Conservation (phyloP, 2,113 vertebrate species). For the Larimichthys polyactis region DNA sequence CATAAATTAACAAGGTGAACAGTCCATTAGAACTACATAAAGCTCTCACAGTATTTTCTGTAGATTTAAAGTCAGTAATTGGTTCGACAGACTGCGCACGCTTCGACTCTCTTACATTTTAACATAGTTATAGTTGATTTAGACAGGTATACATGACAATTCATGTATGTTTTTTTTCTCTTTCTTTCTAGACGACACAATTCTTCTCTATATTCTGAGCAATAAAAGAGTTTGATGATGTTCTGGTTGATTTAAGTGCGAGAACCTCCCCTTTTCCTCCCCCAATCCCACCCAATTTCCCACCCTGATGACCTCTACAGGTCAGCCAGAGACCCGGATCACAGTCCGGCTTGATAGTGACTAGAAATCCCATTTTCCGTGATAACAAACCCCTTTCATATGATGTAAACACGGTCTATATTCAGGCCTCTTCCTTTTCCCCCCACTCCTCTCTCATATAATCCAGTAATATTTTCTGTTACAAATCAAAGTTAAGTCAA, state of each 20-base stretch:
- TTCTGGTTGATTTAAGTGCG: constrained; percentile 21
- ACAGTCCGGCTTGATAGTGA: constrained; percentile 3
- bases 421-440: constrained; percentile 30
- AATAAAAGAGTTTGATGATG: constrained; percentile 23
- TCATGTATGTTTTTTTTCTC: not conserved
- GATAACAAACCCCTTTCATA: constrained; percentile 44
- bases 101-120: constrained; percentile 12
- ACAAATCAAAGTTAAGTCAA: constrained; percentile 78
- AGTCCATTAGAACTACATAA: constrained; percentile 61
- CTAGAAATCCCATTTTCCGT: constrained; percentile 26
- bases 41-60: constrained; percentile 67
- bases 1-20: constrained; percentile 70
- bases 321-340: constrained; percentile 14
- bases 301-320: not conserved
- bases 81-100: constrained; percentile 43
- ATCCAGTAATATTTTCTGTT: constrained; percentile 41
- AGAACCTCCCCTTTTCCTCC: no score
- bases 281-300: not conserved
- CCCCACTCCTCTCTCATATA: not conserved
- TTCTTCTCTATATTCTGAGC: constrained; percentile 9
- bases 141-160: constrained; percentile 21
- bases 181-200: constrained; percentile 1
- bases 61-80: constrained; percentile 30
- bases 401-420: constrained; percentile 62
- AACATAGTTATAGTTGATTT: constrained; percentile 23